These are phyloP conservation scores for Ammodytes marinus DNA, from an alignment of 2,113 vertebrate genomes.

Conservation along the genomic window DNA sequence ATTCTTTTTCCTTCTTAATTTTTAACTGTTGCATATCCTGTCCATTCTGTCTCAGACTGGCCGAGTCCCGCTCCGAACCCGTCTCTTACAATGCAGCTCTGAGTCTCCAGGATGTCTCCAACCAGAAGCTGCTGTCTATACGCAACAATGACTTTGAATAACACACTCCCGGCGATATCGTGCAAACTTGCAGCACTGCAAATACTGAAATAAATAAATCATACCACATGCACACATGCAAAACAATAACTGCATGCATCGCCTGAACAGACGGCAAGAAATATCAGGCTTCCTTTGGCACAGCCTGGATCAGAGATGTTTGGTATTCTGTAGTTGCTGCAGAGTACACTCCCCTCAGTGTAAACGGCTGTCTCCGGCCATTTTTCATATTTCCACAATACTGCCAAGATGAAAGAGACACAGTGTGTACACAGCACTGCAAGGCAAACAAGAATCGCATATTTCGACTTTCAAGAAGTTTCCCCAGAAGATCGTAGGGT, in stretches of 20 bases:
- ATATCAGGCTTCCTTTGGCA: constrained; percentile 4
- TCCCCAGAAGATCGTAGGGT: neutral
- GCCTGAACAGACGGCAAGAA: constrained; percentile 17
- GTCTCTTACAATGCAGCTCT: constrained; percentile 81
- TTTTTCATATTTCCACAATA: constrained; percentile 7
- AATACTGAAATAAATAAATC: constrained; percentile 24
- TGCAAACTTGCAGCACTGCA: constrained; percentile 13
- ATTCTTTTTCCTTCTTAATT: neutral
- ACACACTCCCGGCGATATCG: constrained; percentile 21
- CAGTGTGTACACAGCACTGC: neutral
- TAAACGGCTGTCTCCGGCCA: constrained; percentile 37
- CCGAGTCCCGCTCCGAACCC: constrained; percentile 75
- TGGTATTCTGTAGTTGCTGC: constrained; percentile 49
- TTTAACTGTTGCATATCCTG: constrained; percentile 3
- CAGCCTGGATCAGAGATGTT: constrained; percentile 27
- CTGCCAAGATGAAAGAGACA: constrained; percentile 25
- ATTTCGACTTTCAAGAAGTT: neutral
- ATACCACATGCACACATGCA: constrained; percentile 6
- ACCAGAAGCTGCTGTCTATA: constrained; percentile 39
- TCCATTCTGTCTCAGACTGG: constrained; percentile 69
- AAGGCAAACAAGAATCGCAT: neutral
- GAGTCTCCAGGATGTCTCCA: constrained; percentile 50
- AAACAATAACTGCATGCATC: constrained; percentile 9
- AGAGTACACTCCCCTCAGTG: constrained; percentile 29
- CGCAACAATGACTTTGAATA: constrained; percentile 54